Evolutionary conservation across 2,113 vertebrate species (phyloP).

Genomic region (Leucopsar rothschildi): DNA sequence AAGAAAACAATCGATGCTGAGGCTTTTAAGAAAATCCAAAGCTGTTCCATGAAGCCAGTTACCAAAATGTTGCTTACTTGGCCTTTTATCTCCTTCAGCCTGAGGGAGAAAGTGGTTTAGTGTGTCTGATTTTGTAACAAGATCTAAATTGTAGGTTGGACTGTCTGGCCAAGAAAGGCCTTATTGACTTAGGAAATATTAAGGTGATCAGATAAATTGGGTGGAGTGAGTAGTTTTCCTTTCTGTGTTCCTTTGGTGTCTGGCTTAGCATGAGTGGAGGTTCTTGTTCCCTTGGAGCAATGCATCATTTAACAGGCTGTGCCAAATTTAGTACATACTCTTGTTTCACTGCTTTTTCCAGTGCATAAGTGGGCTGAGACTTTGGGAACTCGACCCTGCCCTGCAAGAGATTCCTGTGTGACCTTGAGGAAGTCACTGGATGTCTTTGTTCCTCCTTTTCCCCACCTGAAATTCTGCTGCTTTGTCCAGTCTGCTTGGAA

Average conservation of each 20-base stretch:
- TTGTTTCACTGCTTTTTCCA: conserved; percentile 62
- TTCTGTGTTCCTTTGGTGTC: not conserved
- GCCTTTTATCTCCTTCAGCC: conserved; percentile 38
- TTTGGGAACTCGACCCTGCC: not conserved
- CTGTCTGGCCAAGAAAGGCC: conserved; percentile 42
- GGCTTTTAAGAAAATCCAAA: conserved; percentile 43
- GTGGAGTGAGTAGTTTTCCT: conserved; percentile 9
- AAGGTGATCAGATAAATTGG: conserved; percentile 45
- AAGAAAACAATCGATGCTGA: conserved; percentile 10
- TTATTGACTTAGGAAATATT: conserved; percentile 5
- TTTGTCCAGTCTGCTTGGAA: not conserved
- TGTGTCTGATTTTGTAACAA: conserved; percentile 22
- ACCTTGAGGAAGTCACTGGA: not conserved
- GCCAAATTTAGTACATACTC: conserved; percentile 63
- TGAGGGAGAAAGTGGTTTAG: conserved; percentile 22
- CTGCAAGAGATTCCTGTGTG: not conserved
- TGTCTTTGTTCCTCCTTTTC: not conserved
- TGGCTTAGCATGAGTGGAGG: not conserved
- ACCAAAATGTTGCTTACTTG: not conserved
- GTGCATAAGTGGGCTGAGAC: conserved; percentile 37
- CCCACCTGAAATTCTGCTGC: not conserved
- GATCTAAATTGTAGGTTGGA: conserved; percentile 22
- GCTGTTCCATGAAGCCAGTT: conserved; percentile 21
- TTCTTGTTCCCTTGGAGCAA: conserved; percentile 44
- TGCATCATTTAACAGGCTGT: conserved; percentile 45